phyloP scores from a whole-genome alignment of 2,113 vertebrate species.

The Eolophus roseicapilla region DNA sequence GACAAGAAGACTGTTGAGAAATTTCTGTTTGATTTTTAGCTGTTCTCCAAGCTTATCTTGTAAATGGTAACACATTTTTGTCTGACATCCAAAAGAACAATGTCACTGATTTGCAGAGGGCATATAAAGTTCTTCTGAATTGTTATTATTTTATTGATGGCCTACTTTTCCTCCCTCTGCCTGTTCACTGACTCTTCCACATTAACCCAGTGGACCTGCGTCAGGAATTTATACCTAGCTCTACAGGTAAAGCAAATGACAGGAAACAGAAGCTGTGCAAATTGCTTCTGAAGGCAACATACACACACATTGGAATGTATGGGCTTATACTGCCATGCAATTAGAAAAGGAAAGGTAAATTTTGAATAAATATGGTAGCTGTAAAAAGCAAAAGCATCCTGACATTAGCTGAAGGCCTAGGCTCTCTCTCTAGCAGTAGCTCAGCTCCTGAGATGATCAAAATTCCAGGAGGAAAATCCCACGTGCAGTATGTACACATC shows the following conservation, averaged over 20 bases:
- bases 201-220: neutral
- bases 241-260: neutral
- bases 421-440: neutral
- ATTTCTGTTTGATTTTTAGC: neutral
- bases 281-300: neutral
- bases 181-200: neutral
- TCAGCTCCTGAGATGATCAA: neutral
- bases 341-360: neutral
- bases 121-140: neutral
- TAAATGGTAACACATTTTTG: neutral
- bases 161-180: neutral
- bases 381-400: neutral
- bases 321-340: neutral
- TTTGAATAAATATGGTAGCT: neutral
- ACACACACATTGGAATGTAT: neutral
- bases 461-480: neutral
- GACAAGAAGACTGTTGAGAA: neutral
- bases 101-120: neutral
- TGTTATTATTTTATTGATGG: slow-evolving; percentile 7
- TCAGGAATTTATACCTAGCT: neutral
- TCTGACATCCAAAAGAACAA: slow-evolving; percentile 1
- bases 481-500: accelerated
- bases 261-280: neutral
- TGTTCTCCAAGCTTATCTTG: neutral
- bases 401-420: neutral